phyloP scores from a whole-genome alignment of 2,797 vertebrate species.

The Coregonus ussuriensis region DNA sequence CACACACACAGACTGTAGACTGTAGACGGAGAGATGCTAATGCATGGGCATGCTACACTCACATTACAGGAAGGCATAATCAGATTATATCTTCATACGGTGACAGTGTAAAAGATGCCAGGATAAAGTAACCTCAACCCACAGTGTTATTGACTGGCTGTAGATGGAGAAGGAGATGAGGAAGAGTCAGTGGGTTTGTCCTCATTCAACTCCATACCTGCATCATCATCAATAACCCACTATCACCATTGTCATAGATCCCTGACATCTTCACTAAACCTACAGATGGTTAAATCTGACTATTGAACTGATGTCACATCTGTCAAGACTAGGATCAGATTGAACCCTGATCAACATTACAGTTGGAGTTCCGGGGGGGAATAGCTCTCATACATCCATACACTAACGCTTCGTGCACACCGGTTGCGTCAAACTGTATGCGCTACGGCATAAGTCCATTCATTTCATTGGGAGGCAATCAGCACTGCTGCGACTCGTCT shows the following conservation, averaged over 20 bases:
- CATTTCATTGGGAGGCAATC: too few relatives aligned
- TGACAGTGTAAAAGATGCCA: too few relatives aligned
- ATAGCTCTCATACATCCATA: background rate
- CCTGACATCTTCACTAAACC: constrained; percentile 21
- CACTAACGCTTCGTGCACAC: background rate
- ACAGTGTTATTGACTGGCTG: background rate
- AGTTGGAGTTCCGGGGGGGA: background rate
- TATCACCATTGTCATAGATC: background rate
- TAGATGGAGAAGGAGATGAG: background rate
- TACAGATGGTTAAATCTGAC: constrained; percentile 29
- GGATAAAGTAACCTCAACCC: too few relatives aligned
- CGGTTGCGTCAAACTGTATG: too few relatives aligned
- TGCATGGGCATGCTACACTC: too few relatives aligned
- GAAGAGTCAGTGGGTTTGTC: background rate
- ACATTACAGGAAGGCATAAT: background rate
- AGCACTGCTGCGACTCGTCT: too few relatives aligned
- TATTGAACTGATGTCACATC: constrained; percentile 9
- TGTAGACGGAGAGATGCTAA: too few relatives aligned
- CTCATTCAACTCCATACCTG: background rate
- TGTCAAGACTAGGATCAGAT: constrained; percentile 41
- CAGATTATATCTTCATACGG: too few relatives aligned
- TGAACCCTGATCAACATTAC: constrained; percentile 41
- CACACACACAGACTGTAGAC: too few relatives aligned
- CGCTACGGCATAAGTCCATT: too few relatives aligned
- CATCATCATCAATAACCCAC: background rate